These are phyloP conservation scores for Poeciliopsis retropinna DNA, from an alignment of 2,113 vertebrate species.

Conservation along the genomic window DNA sequence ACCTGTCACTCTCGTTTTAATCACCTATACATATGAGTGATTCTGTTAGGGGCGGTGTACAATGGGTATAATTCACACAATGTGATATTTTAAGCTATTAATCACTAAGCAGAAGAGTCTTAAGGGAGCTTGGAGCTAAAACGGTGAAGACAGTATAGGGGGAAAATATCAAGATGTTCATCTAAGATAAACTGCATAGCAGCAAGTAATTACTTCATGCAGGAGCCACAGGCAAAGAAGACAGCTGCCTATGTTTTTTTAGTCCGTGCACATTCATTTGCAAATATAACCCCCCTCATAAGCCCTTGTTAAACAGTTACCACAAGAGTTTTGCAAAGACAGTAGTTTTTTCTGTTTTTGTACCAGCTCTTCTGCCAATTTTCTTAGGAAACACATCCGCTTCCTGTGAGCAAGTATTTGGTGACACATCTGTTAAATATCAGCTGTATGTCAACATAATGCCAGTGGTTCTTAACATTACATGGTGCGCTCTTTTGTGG, in stretches of 20 bases:
- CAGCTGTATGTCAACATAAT: neutral
- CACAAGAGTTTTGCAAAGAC: neutral
- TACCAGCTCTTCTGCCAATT: neutral
- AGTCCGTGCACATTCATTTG: slow-evolving; percentile 5
- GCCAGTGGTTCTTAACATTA: too few species aligned
- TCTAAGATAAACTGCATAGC: slow-evolving; percentile 51
- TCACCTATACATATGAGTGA: slow-evolving; percentile 55
- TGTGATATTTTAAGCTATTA: slow-evolving; percentile 52
- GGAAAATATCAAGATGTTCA: slow-evolving; percentile 57
- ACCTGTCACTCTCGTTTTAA: slow-evolving; percentile 62
- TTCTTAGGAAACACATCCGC: neutral
- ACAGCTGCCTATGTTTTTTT: slow-evolving; percentile 24
- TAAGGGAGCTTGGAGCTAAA: slow-evolving; percentile 14
- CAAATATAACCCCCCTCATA: neutral
- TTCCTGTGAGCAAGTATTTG: neutral
- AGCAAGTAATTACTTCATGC: slow-evolving; percentile 29
- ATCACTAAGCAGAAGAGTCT: slow-evolving; percentile 38
- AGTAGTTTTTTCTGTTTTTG: neutral
- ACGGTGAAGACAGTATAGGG: slow-evolving; percentile 17
- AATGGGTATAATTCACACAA: slow-evolving; percentile 42
- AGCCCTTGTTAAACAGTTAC: slow-evolving; percentile 1
- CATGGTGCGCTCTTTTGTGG: too few species aligned
- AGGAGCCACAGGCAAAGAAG: slow-evolving; percentile 38
- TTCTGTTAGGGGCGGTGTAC: slow-evolving; percentile 34
- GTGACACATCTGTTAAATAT: neutral